A percentile compares a stretch with the other conserved stretches of the same genome.
Conservation (phyloP, 2,888 invertebrate species). For the Oligia strigilis region DNA sequence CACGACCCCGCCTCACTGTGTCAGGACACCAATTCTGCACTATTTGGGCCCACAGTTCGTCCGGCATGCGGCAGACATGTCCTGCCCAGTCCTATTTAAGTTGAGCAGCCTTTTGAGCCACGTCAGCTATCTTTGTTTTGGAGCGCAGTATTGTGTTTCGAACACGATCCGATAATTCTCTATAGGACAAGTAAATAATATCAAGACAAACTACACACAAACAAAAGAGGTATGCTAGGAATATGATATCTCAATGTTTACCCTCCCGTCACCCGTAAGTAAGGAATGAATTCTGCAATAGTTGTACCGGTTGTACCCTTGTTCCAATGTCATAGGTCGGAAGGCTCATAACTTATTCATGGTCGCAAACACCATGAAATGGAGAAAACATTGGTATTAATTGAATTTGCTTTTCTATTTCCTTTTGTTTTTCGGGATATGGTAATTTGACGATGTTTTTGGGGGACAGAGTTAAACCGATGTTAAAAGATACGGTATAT, state of each 20-base stretch:
- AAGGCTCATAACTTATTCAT: constrained; percentile 64
- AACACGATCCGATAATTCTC: no score
- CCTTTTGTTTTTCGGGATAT: constrained; percentile 28
- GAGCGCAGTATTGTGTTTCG: no score
- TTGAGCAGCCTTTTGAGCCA: no score
- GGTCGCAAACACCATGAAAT: constrained; percentile 45
- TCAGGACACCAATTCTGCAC: no score
- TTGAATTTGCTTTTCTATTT: constrained; percentile 41
- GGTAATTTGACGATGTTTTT: constrained; percentile 24
- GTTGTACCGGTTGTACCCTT: constrained; percentile 39
- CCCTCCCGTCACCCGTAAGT: constrained; percentile 25
- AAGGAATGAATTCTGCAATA: constrained; percentile 62
- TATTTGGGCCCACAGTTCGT: no score
- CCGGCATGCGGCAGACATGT: no score
- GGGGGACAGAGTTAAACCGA: no score
- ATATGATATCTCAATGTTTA: constrained; percentile 18
- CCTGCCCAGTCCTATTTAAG: no score
- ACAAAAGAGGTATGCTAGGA: not conserved
- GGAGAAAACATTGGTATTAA: constrained; percentile 61
- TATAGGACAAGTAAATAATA: constrained; percentile 4
- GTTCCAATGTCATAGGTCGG: constrained; percentile 55
- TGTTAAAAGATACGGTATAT: no score
- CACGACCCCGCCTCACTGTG: no score
- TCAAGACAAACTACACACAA: not conserved
- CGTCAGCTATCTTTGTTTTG: no score